Percentiles rank a stretch among this genome's conserved stretches.
Evolutionary conservation across 2,888 invertebrate species (phyloP).

Genomic region (Amiota mariae): DNA sequence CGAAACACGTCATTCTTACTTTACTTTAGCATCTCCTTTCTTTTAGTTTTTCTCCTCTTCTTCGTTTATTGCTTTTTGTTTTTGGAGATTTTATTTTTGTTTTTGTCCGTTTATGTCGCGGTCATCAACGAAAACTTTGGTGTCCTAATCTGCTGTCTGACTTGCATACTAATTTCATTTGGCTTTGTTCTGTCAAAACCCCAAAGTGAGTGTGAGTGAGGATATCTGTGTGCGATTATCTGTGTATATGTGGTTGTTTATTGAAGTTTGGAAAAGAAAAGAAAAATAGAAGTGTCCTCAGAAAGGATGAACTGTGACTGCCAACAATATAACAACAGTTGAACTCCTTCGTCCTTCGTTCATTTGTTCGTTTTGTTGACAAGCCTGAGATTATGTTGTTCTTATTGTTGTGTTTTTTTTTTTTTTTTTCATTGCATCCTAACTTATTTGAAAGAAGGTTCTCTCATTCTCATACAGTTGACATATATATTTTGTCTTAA

Average conservation of each 20-base stretch:
- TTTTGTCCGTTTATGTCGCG: constrained; percentile 58
- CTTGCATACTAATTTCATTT: constrained; percentile 66
- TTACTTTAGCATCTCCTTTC: too few relatives aligned
- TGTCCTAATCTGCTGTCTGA: constrained; percentile 66
- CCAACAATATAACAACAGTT: not conserved
- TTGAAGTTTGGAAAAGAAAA: too few relatives aligned
- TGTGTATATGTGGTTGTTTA: too few relatives aligned
- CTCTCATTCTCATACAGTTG: too few relatives aligned
- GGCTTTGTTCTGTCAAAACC: too few relatives aligned
- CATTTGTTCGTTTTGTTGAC: constrained; percentile 54
- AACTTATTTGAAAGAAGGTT: constrained; percentile 44
- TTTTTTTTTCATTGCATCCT: constrained; percentile 17
- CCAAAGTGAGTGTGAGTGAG: too few relatives aligned
- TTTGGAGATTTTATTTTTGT: not conserved
- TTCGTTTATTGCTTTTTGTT: not conserved
- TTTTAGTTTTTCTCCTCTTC: not conserved
- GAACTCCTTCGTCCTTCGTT: constrained; percentile 7
- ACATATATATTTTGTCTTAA: constrained; percentile 54
- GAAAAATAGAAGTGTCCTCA: not conserved
- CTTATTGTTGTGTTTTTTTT: constrained; percentile 46
- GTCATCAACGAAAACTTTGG: constrained; percentile 54
- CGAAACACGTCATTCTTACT: not conserved
- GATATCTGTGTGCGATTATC: too few relatives aligned
- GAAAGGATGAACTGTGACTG: constrained; percentile 17
- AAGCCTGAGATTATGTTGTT: constrained; percentile 67